A percentile compares a stretch with the other conserved stretches of the same genome.
These are phyloP conservation scores for Epinotia ramella DNA, from an alignment of 2,888 invertebrate species.

Conservation along the genomic window DNA sequence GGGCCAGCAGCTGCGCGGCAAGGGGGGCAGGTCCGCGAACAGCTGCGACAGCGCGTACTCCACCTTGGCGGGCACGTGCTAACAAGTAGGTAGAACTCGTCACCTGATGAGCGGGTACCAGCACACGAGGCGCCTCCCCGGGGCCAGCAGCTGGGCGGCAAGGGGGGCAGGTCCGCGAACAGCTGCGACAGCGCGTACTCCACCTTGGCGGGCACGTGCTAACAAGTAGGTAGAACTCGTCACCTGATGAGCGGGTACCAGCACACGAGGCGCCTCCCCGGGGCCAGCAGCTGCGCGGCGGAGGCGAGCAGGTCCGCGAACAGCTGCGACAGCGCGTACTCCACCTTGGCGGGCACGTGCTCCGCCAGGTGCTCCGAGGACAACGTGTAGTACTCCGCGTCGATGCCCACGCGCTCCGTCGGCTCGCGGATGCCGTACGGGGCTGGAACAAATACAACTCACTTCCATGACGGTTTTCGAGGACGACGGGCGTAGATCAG, in stretches of 20 bases:
- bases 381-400: constrained; percentile 86
- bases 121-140: too few species aligned
- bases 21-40: constrained; percentile 62
- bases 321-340: constrained; percentile 93
- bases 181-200: constrained; percentile 75
- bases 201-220: constrained; percentile 25
- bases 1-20: constrained; percentile 90
- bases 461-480: neutral
- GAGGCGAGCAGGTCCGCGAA: constrained; percentile 94
- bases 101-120: too few species aligned
- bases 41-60: constrained; percentile 52
- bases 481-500: neutral
- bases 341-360: constrained; percentile 94
- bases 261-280: constrained; percentile 94
- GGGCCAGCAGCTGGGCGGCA: too few species aligned
- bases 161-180: too few species aligned
- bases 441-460: constrained; percentile 84
- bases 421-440: constrained; percentile 99
- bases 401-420: constrained; percentile 93
- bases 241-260: constrained; percentile 97
- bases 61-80: constrained; percentile 92
- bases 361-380: constrained; percentile 87
- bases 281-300: constrained; percentile 90
- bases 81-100: too few species aligned
- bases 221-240: too few species aligned